Base-by-base conservation (phyloP, 2,888 invertebrate genomes). In the Neria commutata region DNA sequence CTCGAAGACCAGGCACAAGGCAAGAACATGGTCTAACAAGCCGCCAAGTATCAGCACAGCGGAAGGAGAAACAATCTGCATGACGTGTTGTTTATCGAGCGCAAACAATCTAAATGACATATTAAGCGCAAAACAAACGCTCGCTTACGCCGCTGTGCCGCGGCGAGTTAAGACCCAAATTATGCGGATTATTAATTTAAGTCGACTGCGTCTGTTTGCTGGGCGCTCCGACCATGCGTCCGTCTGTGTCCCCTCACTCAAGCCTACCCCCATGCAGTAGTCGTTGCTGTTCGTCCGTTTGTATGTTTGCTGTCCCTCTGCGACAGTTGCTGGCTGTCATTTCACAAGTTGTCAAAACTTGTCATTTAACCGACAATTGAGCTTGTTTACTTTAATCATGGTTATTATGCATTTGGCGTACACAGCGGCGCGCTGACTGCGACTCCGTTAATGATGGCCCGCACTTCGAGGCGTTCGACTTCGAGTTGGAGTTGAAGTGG, bases 111-210 rank as follows among this genome's bases (percentile, higher is more conserved):
- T 81, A 77, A 80, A 80, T 80, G 80, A 81, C 77, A 79, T 81
- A 80, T 78, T 77, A 77, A 76, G 78, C 76, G 75, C 77, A 76
- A 76, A 74, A 74, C 76, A 76, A 77, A 75, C 73, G 72, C 64
- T 71, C 67, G 67, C 66, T 72, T 62, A 72, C 64, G 68, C 62
- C 65, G 65, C 63, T n/a, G 42, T 26, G 21, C 42, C 60, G 25
- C 47, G 47, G 62, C 67, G 67, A 72, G 74, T 70, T 75, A 74
- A 79, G 77, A 75, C 77, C 71, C 68, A 78, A 79, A 79, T 80
- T 80, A 80, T 75, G 74, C 74, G 74, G 79, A 78, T 80, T 80
- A 80, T 80, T 78, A 80, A 79, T 80, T 80, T 78, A 78, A 77
- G 75, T 79, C 74, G 73, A 70, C 71, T 72, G 29, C 29, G 6